Evolutionary conservation across 2,888 invertebrate species (phyloP), one percentile per base, ranked within the genome.

Genomic region (Laspeyria flexula): DNA sequence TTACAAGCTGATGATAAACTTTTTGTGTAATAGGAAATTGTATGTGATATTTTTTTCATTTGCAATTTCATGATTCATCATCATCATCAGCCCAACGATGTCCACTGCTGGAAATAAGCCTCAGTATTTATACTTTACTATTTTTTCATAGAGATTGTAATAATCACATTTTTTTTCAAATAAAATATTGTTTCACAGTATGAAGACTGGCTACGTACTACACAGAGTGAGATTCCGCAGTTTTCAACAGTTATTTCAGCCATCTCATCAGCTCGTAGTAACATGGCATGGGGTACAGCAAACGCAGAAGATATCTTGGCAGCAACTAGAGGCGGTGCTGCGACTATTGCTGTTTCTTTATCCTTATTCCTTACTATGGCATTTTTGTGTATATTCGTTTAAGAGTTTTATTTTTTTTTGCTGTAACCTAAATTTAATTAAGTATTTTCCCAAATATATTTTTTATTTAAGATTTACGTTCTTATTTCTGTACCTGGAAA

Each of bases 201-300:
- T 31, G 84, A 89, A 60, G 55, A 70, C 3, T 90, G 92, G 92
- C 76, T 90, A 0, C 73, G 63, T 0, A 55, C 73, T 5, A 81
- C 85, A 0, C 90, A 90, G 49, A 42, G 58, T 0, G 52, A 55
- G 10, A 70, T 79, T 10, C 62, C 73, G 0, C 86, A 90, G 48
- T 88, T 71, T 54, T 68, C 49, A 23, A 60, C 77, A 1, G 79
- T 80, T 0, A 59, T 90, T 7, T 77, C 71, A 3, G 77, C 83
- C 0, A 89, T 91, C 16, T 66, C 21, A 5, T 76, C 85, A 1
- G 86, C 91, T 0, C 72, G 90, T 0, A 64, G 1, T 45, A 90
- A 86, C 59, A 88, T 88, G 9, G 80, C 71, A 0, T 91, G 91
- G 90, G 91, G 89, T 0, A 76, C 75, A 0, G 69, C 58, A 0